Evolutionary conservation across 2,797 vertebrate species (phyloP), one percentile per base, ranked within the genome.

Genomic region (Rhynchotus rufescens): DNA sequence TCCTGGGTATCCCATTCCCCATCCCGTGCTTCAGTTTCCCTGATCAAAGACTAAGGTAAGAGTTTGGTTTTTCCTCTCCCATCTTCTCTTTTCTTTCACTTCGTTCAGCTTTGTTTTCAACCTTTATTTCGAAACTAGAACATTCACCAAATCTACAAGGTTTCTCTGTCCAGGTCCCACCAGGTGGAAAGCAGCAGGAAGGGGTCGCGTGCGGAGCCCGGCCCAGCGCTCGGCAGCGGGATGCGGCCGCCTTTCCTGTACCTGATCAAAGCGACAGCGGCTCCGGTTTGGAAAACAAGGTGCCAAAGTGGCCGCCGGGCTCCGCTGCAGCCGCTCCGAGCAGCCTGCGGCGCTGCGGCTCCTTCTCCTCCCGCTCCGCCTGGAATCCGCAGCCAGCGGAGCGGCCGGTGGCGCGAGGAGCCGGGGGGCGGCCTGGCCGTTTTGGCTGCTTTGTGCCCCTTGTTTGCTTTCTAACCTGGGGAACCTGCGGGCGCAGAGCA

Each of bases 101-200:
- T 47, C 22, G 45, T 22, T 11, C 21, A 21, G 20, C 12, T 23
- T 49, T 49, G 10, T 21, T 49, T 94, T 79, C 30, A 85, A 84
- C 21, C 26, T 97, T 96, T 97, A 96, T 97, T 96, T 86, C 82
- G 68, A 49, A 49, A 49, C 47, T 23, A 23, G 19, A 84, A 78
- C 79, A 81, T 81, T 89, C 80, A 92, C 65, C 72, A 34, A 75
- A 62, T 84, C 89, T 75, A 86, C 60, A 62, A 30, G 16, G 40
- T 85, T 90, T 82, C 21, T 92, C 83, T 75, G 74, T 64, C 88
- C 77, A 86, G 90, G 87, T 89, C 89, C 90, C 80, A 22, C 77
- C 78, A 74, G n/a, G 65, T 67, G 44, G 93, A 91, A 62, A 94
- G 77, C 86, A 84, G 65, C 85, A 80, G 23, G 59, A 52, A 47